These are phyloP conservation scores for Ischnus inquisitorius DNA, from an alignment of 2,888 invertebrate species.

Conservation along the genomic window DNA sequence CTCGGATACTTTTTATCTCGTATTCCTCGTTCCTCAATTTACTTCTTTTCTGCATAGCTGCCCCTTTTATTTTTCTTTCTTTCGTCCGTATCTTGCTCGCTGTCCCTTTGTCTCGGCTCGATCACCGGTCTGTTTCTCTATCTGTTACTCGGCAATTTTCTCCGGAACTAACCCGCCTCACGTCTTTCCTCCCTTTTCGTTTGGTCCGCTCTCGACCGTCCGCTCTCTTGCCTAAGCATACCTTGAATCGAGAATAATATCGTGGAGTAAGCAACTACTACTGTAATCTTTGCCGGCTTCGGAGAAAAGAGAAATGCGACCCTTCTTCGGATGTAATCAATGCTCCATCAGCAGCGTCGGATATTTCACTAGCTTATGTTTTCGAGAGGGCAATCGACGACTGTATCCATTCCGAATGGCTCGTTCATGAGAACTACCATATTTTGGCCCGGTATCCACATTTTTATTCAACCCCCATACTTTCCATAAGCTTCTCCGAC, in stretches of 20 bases:
- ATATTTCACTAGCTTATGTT: no score
- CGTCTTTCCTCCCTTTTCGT: not conserved
- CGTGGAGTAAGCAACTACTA: conserved; percentile 14
- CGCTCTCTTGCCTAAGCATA: not conserved
- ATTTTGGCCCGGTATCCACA: no score
- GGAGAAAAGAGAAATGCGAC: not conserved
- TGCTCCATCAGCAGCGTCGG: not conserved
- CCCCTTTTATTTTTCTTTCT: not conserved
- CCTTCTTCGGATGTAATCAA: no score
- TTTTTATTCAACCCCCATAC: no score
- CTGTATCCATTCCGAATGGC: no score
- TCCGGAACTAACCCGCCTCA: not conserved
- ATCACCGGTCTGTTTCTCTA: not conserved
- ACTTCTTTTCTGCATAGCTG: not conserved
- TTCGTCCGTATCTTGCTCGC: not conserved
- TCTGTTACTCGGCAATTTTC: conserved; percentile 11
- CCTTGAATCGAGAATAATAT: conserved; percentile 69
- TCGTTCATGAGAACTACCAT: no score
- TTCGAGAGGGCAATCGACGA: no score
- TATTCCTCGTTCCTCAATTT: conserved; percentile 54
- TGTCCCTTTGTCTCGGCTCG: conserved; percentile 15
- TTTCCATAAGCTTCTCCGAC: no score
- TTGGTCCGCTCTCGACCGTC: not conserved
- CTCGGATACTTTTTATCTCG: conserved; percentile 57
- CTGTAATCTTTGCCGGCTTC: not conserved